These are phyloP conservation scores for Orthonyx spaldingii DNA, from an alignment of 2,113 vertebrate species.

Conservation along the genomic window DNA sequence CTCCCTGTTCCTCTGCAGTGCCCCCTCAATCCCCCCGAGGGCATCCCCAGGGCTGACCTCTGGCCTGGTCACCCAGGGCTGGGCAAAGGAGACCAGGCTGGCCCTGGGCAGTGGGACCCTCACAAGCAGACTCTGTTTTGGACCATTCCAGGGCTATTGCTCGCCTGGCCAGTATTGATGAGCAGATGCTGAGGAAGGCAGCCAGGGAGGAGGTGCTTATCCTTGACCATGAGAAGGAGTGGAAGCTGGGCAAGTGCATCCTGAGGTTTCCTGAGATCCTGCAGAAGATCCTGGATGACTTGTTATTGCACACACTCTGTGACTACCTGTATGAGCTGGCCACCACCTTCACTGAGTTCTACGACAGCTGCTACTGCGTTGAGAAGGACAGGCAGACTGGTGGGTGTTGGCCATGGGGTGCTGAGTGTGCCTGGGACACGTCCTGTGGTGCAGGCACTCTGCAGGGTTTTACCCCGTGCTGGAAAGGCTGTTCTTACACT, in stretches of 20 bases:
- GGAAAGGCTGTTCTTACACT: neutral
- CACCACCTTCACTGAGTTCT: slow-evolving; percentile 97
- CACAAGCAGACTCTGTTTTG: neutral
- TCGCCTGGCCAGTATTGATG: slow-evolving; percentile 85
- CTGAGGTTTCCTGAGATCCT: slow-evolving; percentile 93
- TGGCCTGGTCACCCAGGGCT: neutral
- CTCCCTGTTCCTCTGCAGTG: neutral
- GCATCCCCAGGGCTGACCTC: neutral
- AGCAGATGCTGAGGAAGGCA: slow-evolving; percentile 79
- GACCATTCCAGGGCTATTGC: slow-evolving; percentile 82
- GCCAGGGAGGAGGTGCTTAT: slow-evolving; percentile 80
- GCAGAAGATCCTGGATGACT: slow-evolving; percentile 92
- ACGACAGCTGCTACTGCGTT: slow-evolving; percentile 96
- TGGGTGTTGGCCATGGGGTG: slow-evolving; percentile 38
- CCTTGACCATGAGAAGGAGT: slow-evolving; percentile 94
- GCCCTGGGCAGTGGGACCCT: neutral
- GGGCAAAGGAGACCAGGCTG: neutral
- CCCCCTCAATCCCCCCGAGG: rapidly evolving
- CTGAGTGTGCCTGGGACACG: rapidly evolving
- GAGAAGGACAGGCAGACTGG: slow-evolving; percentile 96
- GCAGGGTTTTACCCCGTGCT: neutral
- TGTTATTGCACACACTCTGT: slow-evolving; percentile 89
- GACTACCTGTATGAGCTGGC: slow-evolving; percentile 97
- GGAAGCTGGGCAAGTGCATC: slow-evolving; percentile 93
- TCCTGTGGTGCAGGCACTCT: neutral